Percentiles rank a stretch among this genome's conserved stretches.
Evolutionary conservation across 2,113 vertebrate species (phyloP).

Genomic region (Clarias gariepinus): DNA sequence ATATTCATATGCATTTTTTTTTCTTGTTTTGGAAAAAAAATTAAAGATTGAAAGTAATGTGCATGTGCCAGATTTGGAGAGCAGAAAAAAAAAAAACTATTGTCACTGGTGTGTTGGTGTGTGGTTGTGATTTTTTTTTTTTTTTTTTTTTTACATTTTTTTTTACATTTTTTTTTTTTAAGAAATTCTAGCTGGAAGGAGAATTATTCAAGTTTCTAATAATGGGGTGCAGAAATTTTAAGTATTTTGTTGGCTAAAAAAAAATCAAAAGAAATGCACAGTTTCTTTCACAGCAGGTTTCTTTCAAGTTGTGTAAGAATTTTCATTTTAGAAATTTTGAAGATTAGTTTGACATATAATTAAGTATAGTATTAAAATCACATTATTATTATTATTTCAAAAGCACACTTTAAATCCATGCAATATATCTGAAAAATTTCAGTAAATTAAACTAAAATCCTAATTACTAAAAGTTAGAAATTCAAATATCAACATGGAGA

Average conservation of each 20-base stretch:
- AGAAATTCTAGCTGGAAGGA: too few relatives aligned
- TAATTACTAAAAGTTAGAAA: too few relatives aligned
- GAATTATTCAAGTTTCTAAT: background rate
- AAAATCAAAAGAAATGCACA: too few relatives aligned
- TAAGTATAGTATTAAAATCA: background rate
- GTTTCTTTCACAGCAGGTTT: too few relatives aligned
- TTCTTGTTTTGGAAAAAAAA: conserved; percentile 68
- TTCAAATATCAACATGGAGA: background rate
- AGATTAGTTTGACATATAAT: background rate
- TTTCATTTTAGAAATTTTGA: too few relatives aligned
- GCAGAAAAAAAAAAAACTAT: conserved; percentile 63
- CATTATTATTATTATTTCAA: too few relatives aligned
- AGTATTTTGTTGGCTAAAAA: background rate
- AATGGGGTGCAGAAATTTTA: background rate
- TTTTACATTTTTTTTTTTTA: too few relatives aligned
- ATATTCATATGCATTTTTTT: conserved; percentile 61
- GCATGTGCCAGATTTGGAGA: conserved; percentile 73
- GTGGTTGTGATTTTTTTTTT: conserved; percentile 54
- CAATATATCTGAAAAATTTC: too few relatives aligned
- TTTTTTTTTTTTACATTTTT: too few relatives aligned
- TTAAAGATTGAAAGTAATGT: conserved; percentile 63
- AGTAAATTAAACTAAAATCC: too few relatives aligned
- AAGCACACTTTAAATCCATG: too few relatives aligned
- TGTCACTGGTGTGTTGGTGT: conserved; percentile 42
- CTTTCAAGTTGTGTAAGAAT: too few relatives aligned